Evolutionary conservation across 2,888 invertebrate species (phyloP).

Genomic region (Chydorus sphaericus): DNA sequence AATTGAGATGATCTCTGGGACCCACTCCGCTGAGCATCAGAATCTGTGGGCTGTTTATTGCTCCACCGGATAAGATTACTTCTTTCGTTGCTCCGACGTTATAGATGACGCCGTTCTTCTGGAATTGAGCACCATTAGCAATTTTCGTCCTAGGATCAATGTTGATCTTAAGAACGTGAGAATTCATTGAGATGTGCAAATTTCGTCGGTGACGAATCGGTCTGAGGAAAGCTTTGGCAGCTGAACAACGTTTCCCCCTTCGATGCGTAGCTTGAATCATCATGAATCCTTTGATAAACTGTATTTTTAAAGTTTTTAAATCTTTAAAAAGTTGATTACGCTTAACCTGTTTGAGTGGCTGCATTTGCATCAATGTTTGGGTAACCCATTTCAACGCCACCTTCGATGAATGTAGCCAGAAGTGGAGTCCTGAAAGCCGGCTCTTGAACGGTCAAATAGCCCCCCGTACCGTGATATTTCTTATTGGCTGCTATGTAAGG

Average conservation of each 20-base stretch:
- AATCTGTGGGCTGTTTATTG: slow-evolving; percentile 75
- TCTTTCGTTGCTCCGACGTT: slow-evolving; percentile 57
- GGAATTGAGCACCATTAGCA: slow-evolving; percentile 65
- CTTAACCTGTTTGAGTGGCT: slow-evolving; percentile 32
- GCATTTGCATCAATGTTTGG: slow-evolving; percentile 15
- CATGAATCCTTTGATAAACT: slow-evolving; percentile 56
- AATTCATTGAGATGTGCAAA: slow-evolving; percentile 60
- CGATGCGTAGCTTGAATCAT: slow-evolving; percentile 78
- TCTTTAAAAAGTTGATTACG: too few species aligned
- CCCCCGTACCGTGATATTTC: slow-evolving; percentile 59
- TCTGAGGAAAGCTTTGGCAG: slow-evolving; percentile 70
- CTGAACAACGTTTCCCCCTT: slow-evolving; percentile 63
- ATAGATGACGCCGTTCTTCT: slow-evolving; percentile 43
- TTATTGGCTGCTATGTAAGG: slow-evolving; percentile 74
- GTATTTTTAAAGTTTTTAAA: neutral
- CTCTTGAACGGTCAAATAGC: slow-evolving; percentile 60
- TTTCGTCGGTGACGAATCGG: slow-evolving; percentile 62
- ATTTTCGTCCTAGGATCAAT: slow-evolving; percentile 53
- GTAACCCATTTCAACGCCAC: slow-evolving; percentile 25
- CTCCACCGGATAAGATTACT: slow-evolving; percentile 71
- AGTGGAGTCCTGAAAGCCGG: slow-evolving; percentile 51
- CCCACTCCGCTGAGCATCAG: slow-evolving; percentile 37
- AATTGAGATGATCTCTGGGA: slow-evolving; percentile 55
- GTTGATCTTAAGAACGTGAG: slow-evolving; percentile 60
- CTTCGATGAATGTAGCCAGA: slow-evolving; percentile 17